These are phyloP conservation scores for Leptosomus discolor DNA, from an alignment of 2,113 vertebrate species.

Conservation along the genomic window DNA sequence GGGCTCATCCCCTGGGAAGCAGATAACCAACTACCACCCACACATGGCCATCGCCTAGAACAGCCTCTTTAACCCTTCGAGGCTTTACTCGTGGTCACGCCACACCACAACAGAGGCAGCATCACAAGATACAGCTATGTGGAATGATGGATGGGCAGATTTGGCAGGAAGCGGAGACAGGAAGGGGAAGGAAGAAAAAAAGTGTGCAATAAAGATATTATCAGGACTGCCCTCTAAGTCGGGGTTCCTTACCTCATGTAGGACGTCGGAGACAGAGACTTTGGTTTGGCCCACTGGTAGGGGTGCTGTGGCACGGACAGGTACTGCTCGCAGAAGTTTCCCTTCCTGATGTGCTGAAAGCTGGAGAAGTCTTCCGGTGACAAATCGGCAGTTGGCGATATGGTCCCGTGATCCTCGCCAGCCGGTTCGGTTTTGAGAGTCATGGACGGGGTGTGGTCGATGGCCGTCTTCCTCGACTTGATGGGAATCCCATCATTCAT, in stretches of 20 bases:
- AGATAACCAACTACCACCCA: background rate
- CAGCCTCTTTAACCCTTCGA: background rate
- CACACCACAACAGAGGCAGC: background rate
- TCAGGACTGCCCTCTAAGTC: background rate
- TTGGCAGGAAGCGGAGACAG: background rate
- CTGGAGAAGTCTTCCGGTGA: slow-evolving; percentile 83
- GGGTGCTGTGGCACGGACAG: slow-evolving; percentile 91
- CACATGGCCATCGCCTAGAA: background rate
- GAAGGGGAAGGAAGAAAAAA: background rate
- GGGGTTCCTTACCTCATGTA: slow-evolving; percentile 84
- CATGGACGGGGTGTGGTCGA: slow-evolving; percentile 83
- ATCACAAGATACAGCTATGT: background rate
- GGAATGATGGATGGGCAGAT: background rate
- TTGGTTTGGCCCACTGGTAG: slow-evolving; percentile 91
- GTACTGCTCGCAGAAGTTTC: slow-evolving; percentile 89
- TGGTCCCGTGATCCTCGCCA: slow-evolving; percentile 79
- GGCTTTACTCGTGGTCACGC: background rate
- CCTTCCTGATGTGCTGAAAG: slow-evolving; percentile 89
- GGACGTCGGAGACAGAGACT: slow-evolving; percentile 74
- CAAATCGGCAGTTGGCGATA: slow-evolving; percentile 75
- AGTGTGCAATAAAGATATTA: background rate
- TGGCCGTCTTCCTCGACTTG: slow-evolving; percentile 87
- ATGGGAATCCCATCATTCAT: slow-evolving; percentile 89
- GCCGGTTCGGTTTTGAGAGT: slow-evolving; percentile 89
- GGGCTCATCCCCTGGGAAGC: background rate